Evolutionary conservation across 2,888 invertebrate genomes (phyloP), one percentile per base, ranked within the genome.

Genomic region (Andrena dorsata): DNA sequence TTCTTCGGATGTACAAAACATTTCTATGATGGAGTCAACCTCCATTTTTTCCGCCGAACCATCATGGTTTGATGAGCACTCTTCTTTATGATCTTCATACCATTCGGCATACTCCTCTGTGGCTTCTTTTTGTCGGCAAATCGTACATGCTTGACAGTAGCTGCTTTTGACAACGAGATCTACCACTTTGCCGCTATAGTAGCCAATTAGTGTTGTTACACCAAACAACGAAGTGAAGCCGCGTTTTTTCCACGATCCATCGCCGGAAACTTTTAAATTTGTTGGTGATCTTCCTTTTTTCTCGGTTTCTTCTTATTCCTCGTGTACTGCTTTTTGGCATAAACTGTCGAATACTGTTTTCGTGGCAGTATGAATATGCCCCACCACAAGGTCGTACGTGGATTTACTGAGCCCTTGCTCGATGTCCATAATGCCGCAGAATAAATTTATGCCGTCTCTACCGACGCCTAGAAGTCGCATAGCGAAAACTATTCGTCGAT

Each of bases 281-380:
- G 49, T 58, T 23, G 53, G 32, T 13, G 20, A 56, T 20, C 16
- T 16, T 32, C 66, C 81, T 56, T 73, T 58, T 69, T 73, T 30
- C 23, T 49, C 60, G 16, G 60, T 76, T 65, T 68, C 65, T 23
- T 16, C 63, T 28, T 75, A 63, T 47, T 82, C 70, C 49, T 78
- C 66, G 65, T 69, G 4, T 2, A 73, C 72, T 74, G 70, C 77
- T 28, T 66, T 60, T 23, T 76, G 51, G 20, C n/a, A 51, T 8
- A 51, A n/a, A 8, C n/a, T 20, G 2, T 51, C 20, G 20, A 51
- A n/a, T 8, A 51, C 51, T 20, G 51, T 20, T 20, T 20, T 20
- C 20, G 51, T 2, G 20, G 20, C 51, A 20, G 2, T 51, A n/a
- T 20, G 20, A 20, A 7, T 51, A 51, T 51, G 51, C 1, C 20